Percentiles rank a stretch among this genome's conserved stretches.
These are phyloP conservation scores for Prorops nasuta DNA, from an alignment of 1,140 invertebrate genomes.

Conservation along the genomic window DNA sequence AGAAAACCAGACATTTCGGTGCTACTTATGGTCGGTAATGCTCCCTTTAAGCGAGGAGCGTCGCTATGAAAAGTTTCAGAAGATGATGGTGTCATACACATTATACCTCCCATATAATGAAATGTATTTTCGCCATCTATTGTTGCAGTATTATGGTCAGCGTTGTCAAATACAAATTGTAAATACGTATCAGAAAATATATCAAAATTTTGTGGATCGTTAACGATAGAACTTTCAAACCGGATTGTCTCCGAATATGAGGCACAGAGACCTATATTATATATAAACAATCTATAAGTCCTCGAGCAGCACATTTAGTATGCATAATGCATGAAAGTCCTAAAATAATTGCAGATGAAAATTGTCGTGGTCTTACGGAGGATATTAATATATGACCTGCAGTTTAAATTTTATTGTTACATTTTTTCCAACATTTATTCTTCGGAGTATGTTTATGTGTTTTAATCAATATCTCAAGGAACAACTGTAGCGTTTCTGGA, in stretches of 20 bases:
- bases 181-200: slow-evolving; percentile 1
- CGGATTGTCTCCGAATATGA: slow-evolving; percentile 1
- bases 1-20: background rate
- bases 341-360: background rate
- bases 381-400: slow-evolving; percentile 10
- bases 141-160: slow-evolving; percentile 23
- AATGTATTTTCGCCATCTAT: slow-evolving; percentile 25
- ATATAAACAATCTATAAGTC: background rate
- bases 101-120: slow-evolving; percentile 23
- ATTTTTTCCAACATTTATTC: slow-evolving; percentile 4
- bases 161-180: slow-evolving; percentile 26
- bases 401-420: slow-evolving; percentile 3
- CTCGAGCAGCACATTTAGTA: background rate
- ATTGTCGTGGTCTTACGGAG: slow-evolving; percentile 7
- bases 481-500: slow-evolving; percentile 10
- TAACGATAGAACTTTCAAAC: background rate
- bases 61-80: background rate
- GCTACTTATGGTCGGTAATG: background rate
- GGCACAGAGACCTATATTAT: background rate
- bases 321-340: background rate
- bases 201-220: background rate
- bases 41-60: background rate
- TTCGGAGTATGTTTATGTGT: slow-evolving; percentile 7
- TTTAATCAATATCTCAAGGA: slow-evolving; percentile 10
- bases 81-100: slow-evolving; percentile 2